Base-by-base conservation (phyloP, 2,888 invertebrate genomes). In the Amiota mariae region DNA sequence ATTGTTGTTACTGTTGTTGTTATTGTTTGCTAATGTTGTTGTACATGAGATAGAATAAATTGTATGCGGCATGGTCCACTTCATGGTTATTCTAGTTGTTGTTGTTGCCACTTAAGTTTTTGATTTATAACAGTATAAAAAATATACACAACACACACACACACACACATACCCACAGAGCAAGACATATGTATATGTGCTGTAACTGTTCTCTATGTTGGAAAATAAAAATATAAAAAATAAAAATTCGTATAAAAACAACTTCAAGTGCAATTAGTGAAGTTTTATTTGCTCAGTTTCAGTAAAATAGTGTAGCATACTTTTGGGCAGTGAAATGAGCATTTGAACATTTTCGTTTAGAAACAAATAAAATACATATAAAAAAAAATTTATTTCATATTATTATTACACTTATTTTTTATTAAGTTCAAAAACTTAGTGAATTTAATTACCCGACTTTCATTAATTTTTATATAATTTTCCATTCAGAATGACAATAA, bases 361-460 rank as follows among this genome's bases (percentile, higher is more conserved):
- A 20, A 36, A 10, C 20, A 18, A 59, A 15, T 51, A 59, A 10
- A 59, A 18, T 20, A 20, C 20, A n/a, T 51, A 59, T 20, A 57
- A 57, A 57, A 15, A 57, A 15, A 57, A 8, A 13, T 11, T 59
- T 15, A n/a, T 15, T 54, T 54, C 6, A 59, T 59, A 20, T 59
- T 59, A 59, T 1, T 57, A 3, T 15, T 20, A 20, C 18, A 59
- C n/a, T 20, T 59, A 15, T 36, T 36, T 36, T 36, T 36, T 36
- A 36, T 36, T 36, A 6, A 4, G 6, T 36, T 36, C 36, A 36
- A 6, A 36, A 6, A 36, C 6, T 2, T 6, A 36, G 36, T 36
- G 36, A 36, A 36, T 83, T 82, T 83, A 83, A 82, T 83, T 83
- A 83, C 82, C 85, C 83, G 81, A 82, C 78, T 63, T 63, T 36